phyloP scores from a whole-genome alignment of 1,140 invertebrate genomes.

The Bombus affinis region DNA sequence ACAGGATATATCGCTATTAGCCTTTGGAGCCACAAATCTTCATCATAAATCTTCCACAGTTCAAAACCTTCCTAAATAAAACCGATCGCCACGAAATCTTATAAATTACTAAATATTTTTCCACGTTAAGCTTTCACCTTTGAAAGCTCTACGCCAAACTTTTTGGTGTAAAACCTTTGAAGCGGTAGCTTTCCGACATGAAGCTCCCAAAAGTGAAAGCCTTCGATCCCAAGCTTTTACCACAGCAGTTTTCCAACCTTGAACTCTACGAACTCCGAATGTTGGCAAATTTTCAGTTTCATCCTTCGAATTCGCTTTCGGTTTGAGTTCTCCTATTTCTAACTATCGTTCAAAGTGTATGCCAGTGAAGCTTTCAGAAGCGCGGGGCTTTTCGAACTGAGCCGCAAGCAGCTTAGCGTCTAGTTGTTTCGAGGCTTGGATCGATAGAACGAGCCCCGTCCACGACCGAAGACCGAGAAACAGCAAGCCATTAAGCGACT shows the following conservation, averaged over 20 bases:
- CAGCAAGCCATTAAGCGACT: slow-evolving; percentile 36
- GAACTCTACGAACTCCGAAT: background rate
- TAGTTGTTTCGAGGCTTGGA: background rate
- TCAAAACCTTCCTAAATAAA: background rate
- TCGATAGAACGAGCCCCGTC: background rate
- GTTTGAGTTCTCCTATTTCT: too few relatives aligned
- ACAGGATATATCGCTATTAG: background rate
- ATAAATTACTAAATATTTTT: background rate
- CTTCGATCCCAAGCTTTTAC: background rate
- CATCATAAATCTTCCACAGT: background rate
- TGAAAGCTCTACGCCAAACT: background rate
- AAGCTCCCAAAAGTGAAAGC: background rate
- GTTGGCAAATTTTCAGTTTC: background rate
- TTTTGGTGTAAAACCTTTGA: background rate
- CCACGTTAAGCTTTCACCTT: too few relatives aligned
- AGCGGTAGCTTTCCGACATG: background rate
- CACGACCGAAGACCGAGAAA: slow-evolving; percentile 30
- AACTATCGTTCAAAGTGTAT: background rate
- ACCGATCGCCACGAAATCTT: background rate
- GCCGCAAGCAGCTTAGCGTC: slow-evolving; percentile 15
- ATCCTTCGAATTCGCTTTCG: too few relatives aligned
- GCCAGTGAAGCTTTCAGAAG: background rate
- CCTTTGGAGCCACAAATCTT: background rate
- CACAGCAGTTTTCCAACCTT: background rate
- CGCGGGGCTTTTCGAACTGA: background rate